A percentile compares a stretch with the other conserved stretches of the same genome.
These are phyloP conservation scores for Hololepta plana DNA, from an alignment of 2,888 invertebrate species.

Conservation along the genomic window DNA sequence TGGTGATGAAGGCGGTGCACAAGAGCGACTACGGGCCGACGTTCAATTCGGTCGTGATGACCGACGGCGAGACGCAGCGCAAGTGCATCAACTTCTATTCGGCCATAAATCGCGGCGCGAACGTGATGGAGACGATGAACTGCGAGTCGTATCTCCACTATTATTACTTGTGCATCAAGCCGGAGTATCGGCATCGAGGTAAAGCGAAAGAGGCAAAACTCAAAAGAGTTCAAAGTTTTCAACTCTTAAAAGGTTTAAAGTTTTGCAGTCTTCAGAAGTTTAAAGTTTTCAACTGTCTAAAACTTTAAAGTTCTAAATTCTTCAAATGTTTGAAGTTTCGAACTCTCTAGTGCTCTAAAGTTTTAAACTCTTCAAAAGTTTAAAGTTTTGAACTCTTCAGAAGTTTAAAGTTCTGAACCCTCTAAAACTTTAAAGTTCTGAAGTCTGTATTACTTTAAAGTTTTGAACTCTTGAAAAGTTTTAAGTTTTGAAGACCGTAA, in stretches of 20 bases:
- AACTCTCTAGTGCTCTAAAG: no score
- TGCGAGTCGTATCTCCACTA: slow-evolving; percentile 20
- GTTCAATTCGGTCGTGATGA: slow-evolving; percentile 19
- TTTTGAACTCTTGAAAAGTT: no score
- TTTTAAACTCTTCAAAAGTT: no score
- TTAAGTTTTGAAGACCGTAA: no score
- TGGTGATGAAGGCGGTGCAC: slow-evolving; percentile 18
- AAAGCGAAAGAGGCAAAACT: slow-evolving; percentile 6
- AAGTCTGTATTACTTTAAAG: no score
- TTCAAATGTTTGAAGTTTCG: no score
- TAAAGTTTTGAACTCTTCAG: no score
- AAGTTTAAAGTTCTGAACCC: no score
- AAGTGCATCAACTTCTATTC: slow-evolving; percentile 17
- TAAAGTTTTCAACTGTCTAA: no score
- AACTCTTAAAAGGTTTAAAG: background rate
- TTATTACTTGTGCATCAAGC: slow-evolving; percentile 18
- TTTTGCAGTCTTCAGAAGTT: no score
- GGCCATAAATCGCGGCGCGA: slow-evolving; percentile 19
- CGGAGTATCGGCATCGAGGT: slow-evolving; percentile 18
- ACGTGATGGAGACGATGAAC: slow-evolving; percentile 18
- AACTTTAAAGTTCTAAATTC: no score
- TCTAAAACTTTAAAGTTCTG: no score
- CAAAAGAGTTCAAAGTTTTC: background rate
- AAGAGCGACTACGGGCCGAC: slow-evolving; percentile 19
- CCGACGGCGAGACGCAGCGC: slow-evolving; percentile 19